Evolutionary conservation across 2,113 vertebrate species (phyloP), one percentile per base, ranked within the genome.

Genomic region (Planiliza haematocheilus): DNA sequence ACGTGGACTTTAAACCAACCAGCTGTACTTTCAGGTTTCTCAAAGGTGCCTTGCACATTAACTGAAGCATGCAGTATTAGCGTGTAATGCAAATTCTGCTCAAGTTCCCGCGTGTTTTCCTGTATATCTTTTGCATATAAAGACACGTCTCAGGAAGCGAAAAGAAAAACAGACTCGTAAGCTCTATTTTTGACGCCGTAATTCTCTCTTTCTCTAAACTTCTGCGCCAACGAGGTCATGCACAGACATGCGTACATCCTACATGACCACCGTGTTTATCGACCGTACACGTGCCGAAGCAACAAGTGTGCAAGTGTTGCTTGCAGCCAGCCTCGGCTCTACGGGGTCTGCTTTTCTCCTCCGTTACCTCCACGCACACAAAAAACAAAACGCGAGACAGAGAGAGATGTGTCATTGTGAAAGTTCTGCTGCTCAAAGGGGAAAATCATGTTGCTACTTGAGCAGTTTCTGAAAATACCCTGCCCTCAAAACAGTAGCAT

Each of bases 391-490:
- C 16, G 43, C 18, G 16, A 30, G 65, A 37, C 45, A 8, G 38
- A 69, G 50, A 38, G 21, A 11, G 0, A 48, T 57, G 69, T 79
- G 55, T 88, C 76, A 86, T 74, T 86, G 41, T 86, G 79, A 86
- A 88, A 91, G 75, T 10, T 72, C 4, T 52, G 45, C 49, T 64
- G 38, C 38, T 69, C 49, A 20, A 20, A 64, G 50, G 82, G 74
- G 84, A 77, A 83, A 89, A 79, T 79, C 63, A 57, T 63, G 42
- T 73, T 69, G 85, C 71, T 60, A 63, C 68, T 64, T 72, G 59
- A 86, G 77, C 81, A 63, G 70, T 83, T n/a, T 83, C 52, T 79
- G 74, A 88, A 83, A 86, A 69, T 63, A 67, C 60, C 56, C 51
- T 45, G 17, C 70, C 75, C 53, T 75, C 74, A 81, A 81, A 81